Evolutionary conservation across 2,797 vertebrate genomes (phyloP), one percentile per base, ranked within the genome.

Genomic region (Pelochelys cantorii): DNA sequence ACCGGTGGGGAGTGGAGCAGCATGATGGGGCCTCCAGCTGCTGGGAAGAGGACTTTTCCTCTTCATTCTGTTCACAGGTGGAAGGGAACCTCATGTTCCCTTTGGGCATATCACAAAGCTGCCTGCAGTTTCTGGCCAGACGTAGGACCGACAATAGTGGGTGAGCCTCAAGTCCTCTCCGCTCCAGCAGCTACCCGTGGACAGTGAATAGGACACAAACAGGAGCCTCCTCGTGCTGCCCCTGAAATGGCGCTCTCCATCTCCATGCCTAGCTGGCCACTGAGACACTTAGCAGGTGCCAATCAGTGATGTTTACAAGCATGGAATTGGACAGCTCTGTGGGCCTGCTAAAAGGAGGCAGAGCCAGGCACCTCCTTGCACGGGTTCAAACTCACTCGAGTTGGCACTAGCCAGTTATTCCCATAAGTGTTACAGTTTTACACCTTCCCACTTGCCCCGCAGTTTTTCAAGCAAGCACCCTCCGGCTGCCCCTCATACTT

Each of bases 311-410:
- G 12, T 53, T 68, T 20, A 68, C 65, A 68, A 18, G 18, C 65
- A 34, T 68, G 62, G n/a, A 75, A 48, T 11, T 75, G 23, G 71
- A 42, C 14, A 12, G 71, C 23, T 74, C 5, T 0, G 0, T 7
- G 7, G 11, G 59, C 22, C 34, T 54, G 12, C 6, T 48, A 59
- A 80, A n/a, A n/a, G 57, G 81, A 22, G 25, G 55, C 2, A 55
- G 57, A 60, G 59, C 74, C 68, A 53, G 31, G 4, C n/a, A 52
- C 1, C 17, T 52, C 54, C 27, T 83, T 55, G 5, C 53, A 20
- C 31, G 81, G 42, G 68, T 12, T 71, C 22, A 37, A 42, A 71
- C 7, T 55, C 57, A 3, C 0, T 29, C 83, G 29, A 7, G 18
- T 14, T 15, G 48, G 22, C 75, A 75, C 2, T 18, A 89, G 23